phyloP scores from a whole-genome alignment of 1,140 invertebrate species.

The Lutraria rhynchaena region DNA sequence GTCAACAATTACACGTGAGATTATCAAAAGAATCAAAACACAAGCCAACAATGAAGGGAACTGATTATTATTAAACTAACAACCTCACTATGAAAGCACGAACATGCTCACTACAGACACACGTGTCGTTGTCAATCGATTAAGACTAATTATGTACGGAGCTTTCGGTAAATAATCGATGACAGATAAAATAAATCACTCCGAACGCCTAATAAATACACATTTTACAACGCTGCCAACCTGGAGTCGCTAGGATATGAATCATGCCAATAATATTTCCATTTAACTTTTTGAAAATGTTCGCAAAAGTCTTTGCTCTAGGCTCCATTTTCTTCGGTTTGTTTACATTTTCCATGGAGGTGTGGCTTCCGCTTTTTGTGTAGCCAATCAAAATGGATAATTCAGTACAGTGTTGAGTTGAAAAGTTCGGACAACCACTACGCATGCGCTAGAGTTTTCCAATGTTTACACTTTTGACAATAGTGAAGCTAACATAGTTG shows the following conservation, averaged over 20 bases:
- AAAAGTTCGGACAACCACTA: slow-evolving; percentile 27
- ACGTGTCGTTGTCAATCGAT: no score
- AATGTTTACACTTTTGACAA: slow-evolving; percentile 54
- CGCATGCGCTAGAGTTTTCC: slow-evolving; percentile 29
- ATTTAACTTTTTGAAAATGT: slow-evolving; percentile 64
- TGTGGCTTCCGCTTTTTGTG: neutral
- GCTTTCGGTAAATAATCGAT: no score
- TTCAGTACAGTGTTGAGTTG: slow-evolving; percentile 17
- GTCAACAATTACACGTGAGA: no score
- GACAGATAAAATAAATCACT: no score
- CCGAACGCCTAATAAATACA: no score
- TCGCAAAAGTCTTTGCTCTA: slow-evolving; percentile 61
- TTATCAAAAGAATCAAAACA: no score
- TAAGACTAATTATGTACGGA: no score
- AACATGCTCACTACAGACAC: no score
- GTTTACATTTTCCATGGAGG: slow-evolving; percentile 45
- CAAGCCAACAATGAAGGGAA: no score
- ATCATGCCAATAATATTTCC: slow-evolving; percentile 89
- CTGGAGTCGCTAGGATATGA: slow-evolving; percentile 88
- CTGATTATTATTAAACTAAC: no score
- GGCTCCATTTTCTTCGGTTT: slow-evolving; percentile 51
- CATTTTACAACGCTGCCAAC: slow-evolving; percentile 77
- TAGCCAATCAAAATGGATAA: slow-evolving; percentile 44
- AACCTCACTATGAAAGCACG: no score
- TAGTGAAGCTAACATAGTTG: neutral